Base-by-base conservation (phyloP, 2,888 invertebrate genomes). In the Pristionchus fissidentatus region DNA sequence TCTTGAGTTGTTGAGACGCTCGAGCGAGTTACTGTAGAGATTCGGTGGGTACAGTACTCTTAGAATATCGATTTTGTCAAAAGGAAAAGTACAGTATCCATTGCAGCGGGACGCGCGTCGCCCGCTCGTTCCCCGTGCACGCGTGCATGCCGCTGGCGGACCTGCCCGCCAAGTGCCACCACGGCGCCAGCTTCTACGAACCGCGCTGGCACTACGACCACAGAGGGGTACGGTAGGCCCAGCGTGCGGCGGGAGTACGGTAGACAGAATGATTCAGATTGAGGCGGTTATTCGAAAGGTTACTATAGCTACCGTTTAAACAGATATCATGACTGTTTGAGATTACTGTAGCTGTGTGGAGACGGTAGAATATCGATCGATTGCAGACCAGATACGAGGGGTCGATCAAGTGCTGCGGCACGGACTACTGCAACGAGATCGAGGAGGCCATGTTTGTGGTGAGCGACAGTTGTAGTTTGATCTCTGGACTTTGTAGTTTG, bases 361-460 rank as follows among this genome's bases (percentile, higher is more conserved):
- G 13, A 15, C 19, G 49, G 49, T 49, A 19, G 49, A 49, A 15
- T 49, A 49, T 49, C 19, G 49, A 49, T 49, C 19, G 49, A 49
- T 49, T 49, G 19, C 41, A 70, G 70, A 10, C 10, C 3, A 8
- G n/a, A 1, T 70, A 41, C n/a, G 41, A 70, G 22, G 70, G 70
- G 19, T 70, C 70, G n/a, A 38, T 70, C 13, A 70, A 70, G 32
- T 70, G 70, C 13, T 70, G 70, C 32, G 70, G 70, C 2, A 43
- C 38, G 22, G 70, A 70, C 41, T 41, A n/a, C n/a, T 70, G 70
- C 22, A 70, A 70, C n/a, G 70, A 38, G 43, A 70, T 70, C 8
- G 70, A 70, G n/a, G 70, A 70, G 41, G 70, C 70, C 19, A 38
- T 41, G 41, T 70, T 70, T 41, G 26, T 70, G 41, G 70, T 70